These are phyloP conservation scores for Gallirallus australis DNA, from an alignment of 2,797 vertebrate species.

Conservation along the genomic window DNA sequence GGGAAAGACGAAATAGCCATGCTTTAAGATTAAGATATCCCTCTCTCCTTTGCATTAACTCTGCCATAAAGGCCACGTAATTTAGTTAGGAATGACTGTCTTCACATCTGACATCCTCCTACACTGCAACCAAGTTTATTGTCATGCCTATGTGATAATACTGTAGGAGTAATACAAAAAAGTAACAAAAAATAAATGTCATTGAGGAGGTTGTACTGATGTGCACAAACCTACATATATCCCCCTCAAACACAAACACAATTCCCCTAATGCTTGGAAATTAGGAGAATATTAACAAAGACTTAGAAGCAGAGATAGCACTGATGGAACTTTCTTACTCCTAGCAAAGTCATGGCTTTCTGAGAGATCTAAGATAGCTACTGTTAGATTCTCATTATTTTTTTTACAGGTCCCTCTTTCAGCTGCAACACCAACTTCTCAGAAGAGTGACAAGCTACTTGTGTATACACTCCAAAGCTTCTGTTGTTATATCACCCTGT, in stretches of 20 bases:
- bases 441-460: neutral
- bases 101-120: neutral
- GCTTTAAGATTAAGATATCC: neutral
- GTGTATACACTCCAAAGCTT: fast-evolving
- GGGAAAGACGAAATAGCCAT: neutral
- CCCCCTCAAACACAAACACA: fast-evolving
- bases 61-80: neutral
- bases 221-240: neutral
- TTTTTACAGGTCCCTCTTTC: neutral
- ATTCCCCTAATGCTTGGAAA: neutral
- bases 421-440: neutral
- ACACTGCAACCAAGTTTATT: neutral
- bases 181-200: neutral
- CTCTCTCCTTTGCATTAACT: neutral
- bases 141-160: neutral
- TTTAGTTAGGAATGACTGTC: neutral
- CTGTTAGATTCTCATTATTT: neutral
- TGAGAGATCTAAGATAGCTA: neutral
- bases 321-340: neutral
- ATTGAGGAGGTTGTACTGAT: neutral
- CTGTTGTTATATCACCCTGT: neutral
- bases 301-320: neutral
- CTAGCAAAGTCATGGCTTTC: neutral
- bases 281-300: neutral
- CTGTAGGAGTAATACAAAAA: neutral